Conservation (phyloP, 2,888 invertebrate genomes). For the Argyresthia albistria region DNA sequence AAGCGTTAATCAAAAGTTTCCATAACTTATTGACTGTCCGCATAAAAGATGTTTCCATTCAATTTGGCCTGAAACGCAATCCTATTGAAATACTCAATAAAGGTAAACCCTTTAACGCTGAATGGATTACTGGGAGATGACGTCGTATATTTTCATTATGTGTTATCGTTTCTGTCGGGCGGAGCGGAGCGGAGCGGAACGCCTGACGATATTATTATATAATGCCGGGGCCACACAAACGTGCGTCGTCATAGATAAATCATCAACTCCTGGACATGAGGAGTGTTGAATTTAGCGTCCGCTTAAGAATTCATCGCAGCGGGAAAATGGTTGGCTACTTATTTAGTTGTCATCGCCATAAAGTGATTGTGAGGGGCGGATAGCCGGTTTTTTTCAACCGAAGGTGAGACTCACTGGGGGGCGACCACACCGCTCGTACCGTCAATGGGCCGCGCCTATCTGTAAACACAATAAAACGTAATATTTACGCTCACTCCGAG, state of each 20-base stretch:
- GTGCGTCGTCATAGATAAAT: slow-evolving; percentile 54
- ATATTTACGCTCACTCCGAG: slow-evolving; percentile 60
- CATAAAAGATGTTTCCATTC: neutral
- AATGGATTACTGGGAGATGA: slow-evolving; percentile 54
- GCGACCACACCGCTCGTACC: slow-evolving; percentile 55
- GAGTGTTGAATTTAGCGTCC: slow-evolving; percentile 62
- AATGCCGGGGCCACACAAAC: slow-evolving; percentile 15
- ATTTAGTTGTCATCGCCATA: slow-evolving; percentile 54
- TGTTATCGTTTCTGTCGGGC: slow-evolving; percentile 6
- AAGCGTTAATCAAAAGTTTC: neutral
- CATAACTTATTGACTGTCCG: neutral
- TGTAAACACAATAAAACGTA: slow-evolving; percentile 66
- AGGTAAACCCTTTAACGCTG: slow-evolving; percentile 14
- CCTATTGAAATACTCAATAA: slow-evolving; percentile 49
- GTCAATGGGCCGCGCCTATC: slow-evolving; percentile 45
- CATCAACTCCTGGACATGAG: slow-evolving; percentile 39
- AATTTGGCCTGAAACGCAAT: slow-evolving; percentile 5
- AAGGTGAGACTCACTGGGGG: slow-evolving; percentile 41
- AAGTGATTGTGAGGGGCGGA: slow-evolving; percentile 45
- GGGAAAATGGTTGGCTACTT: slow-evolving; percentile 34
- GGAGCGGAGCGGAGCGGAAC: slow-evolving; percentile 13
- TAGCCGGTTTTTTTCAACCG: slow-evolving; percentile 30
- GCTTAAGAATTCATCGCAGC: slow-evolving; percentile 33
- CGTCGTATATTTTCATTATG: slow-evolving; percentile 45
- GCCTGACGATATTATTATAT: slow-evolving; percentile 10